Base-by-base conservation (phyloP, 2,888 invertebrate genomes). In the Adela reaumurella region DNA sequence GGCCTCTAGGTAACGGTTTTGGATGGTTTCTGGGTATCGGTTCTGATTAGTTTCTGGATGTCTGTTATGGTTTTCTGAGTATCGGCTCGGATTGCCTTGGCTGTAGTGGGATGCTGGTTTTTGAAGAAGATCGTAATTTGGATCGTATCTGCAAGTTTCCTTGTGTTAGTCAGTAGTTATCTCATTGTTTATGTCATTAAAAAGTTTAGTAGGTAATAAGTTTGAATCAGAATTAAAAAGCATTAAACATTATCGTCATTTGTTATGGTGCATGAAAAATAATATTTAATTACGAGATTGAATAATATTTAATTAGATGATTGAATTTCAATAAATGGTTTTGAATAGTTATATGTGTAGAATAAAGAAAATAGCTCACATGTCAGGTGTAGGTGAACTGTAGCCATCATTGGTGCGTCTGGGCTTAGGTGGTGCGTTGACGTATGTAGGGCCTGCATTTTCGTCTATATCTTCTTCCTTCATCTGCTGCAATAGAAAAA, bases 341-440 rank as follows among this genome's bases (percentile, higher is more conserved):
- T n/a, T n/a, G n/a, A n/a, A n/a, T n/a, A n/a, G n/a, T n/a, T n/a
- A n/a, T n/a, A n/a, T n/a, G n/a, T n/a, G n/a, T n/a, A n/a, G n/a
- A n/a, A n/a, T n/a, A n/a, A n/a, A n/a, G n/a, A 17, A 29, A 48
- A 19, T 51, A 45, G 59, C 77, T 68, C 67, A 83, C 71, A 83
- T 82, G 56, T 89, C 88, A 41, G 88, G 87, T 58, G 88, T 88
- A 1, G 88, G 88, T 3, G 90, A 89, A 45, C 87, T 87, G 58
- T 88, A 89, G 35, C 87, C 85, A 59, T 90, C 90, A 53, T 87
- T 89, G 29, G 90, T 83, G 48, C 93, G 82, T 61, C 91, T 79
- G 0, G 94, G 93, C 64, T 94, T 94, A 0, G 94, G 93, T 11
- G 93, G 93, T 2, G 94, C 93, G 68, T 94, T 94, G 1, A 91